Evolutionary conservation across 1,140 invertebrate genomes (phyloP).

Genomic region (Drosophila athabasca): DNA sequence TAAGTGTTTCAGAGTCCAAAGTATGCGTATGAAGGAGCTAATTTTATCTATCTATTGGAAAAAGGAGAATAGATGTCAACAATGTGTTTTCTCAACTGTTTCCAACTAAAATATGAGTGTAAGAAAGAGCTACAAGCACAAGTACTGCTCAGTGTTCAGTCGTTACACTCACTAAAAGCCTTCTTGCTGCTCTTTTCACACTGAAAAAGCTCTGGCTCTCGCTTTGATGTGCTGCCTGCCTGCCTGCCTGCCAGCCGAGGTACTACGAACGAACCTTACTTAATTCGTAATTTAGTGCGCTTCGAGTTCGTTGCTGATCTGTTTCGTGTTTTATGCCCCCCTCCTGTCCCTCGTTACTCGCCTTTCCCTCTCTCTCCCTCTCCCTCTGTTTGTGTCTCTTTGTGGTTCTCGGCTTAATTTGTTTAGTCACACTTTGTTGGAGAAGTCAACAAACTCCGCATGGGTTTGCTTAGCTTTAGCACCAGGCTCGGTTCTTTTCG

Average conservation of each 20-base stretch:
- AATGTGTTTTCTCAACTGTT: no score
- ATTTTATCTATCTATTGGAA: no score
- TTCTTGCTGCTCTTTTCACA: constrained; percentile 53
- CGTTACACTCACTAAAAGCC: neutral
- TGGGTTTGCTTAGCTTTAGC: constrained; percentile 55
- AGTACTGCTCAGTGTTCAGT: no score
- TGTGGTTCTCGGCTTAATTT: constrained; percentile 71
- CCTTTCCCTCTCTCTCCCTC: constrained; percentile 7
- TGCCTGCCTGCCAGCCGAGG: neutral
- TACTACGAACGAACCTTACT: constrained; percentile 49
- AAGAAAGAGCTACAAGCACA: no score
- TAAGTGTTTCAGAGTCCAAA: no score
- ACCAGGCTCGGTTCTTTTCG: constrained; percentile 25
- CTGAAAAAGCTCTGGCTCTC: constrained; percentile 38
- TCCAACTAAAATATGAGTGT: no score
- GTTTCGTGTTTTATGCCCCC: constrained; percentile 20
- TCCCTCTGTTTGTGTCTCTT: constrained; percentile 2
- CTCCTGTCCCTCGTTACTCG: neutral
- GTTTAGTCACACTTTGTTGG: constrained; percentile 80
- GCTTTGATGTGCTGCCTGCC: constrained; percentile 38
- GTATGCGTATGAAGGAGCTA: no score
- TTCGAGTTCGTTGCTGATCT: constrained; percentile 37
- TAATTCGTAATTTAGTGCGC: constrained; percentile 71
- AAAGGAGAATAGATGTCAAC: no score
- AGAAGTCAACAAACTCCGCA: constrained; percentile 79